These are phyloP conservation scores for Octopus bimaculoides DNA, from an alignment of 1,140 invertebrate species.

Conservation along the genomic window DNA sequence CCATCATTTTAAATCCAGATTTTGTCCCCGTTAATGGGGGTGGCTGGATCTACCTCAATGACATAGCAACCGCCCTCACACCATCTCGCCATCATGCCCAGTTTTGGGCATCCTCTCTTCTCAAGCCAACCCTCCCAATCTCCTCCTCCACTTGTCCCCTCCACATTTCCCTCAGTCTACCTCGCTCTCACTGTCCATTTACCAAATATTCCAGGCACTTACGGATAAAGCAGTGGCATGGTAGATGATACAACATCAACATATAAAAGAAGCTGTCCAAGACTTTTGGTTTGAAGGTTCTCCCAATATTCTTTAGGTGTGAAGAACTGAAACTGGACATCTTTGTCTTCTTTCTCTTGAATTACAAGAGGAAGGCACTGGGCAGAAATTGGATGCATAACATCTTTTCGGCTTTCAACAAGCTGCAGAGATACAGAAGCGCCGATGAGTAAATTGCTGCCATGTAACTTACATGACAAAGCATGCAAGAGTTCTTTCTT, in stretches of 20 bases:
- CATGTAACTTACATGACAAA: slow-evolving; percentile 59
- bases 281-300: slow-evolving; percentile 69
- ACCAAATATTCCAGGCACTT: slow-evolving; percentile 21
- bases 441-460: slow-evolving; percentile 60
- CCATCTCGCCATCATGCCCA: too few relatives aligned
- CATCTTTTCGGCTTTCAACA: slow-evolving; percentile 16
- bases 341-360: slow-evolving; percentile 19
- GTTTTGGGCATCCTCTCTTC: too few relatives aligned
- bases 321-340: slow-evolving; percentile 67
- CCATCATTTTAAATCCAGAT: too few relatives aligned
- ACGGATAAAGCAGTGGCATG: slow-evolving; percentile 69
- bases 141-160: too few relatives aligned
- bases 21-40: too few relatives aligned
- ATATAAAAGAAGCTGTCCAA: slow-evolving; percentile 83
- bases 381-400: slow-evolving; percentile 13
- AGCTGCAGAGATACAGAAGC: slow-evolving; percentile 68
- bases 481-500: slow-evolving; percentile 66
- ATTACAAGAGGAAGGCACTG: slow-evolving; percentile 30
- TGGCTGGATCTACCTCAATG: too few relatives aligned
- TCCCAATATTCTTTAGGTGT: slow-evolving; percentile 62
- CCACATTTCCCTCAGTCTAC: too few relatives aligned
- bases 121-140: too few relatives aligned
- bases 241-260: slow-evolving; percentile 76
- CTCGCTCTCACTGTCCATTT: too few relatives aligned
- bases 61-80: too few relatives aligned